Conservation (phyloP, 2,113 vertebrate genomes). For the Acrocephalus arundinaceus region DNA sequence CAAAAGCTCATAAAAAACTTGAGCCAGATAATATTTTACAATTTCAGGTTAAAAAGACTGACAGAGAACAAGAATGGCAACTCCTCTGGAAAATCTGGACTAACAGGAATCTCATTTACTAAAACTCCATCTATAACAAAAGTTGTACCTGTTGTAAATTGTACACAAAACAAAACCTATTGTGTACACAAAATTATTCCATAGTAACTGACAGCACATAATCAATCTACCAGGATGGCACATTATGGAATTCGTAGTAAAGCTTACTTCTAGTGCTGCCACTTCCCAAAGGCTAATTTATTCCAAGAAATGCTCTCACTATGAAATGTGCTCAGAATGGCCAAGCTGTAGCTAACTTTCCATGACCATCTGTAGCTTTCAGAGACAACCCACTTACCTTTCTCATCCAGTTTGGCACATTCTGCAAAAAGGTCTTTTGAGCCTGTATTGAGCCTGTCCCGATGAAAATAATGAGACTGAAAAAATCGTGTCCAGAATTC, state of each 20-base stretch:
- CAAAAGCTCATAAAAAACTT: background rate
- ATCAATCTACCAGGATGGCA: background rate
- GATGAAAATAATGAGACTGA: constrained; percentile 98
- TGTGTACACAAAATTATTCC: background rate
- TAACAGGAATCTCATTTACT: background rate
- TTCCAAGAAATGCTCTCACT: background rate
- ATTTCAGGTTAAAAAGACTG: background rate
- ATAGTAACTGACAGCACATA: background rate
- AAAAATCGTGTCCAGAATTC: constrained; percentile 99
- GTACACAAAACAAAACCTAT: background rate
- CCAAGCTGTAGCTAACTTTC: background rate
- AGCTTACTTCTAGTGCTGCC: background rate
- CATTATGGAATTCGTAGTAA: background rate
- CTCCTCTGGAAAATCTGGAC: background rate
- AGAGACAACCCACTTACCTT: constrained; percentile 75
- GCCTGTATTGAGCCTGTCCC: constrained; percentile 93
- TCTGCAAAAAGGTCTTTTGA: constrained; percentile 97
- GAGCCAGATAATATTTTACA: background rate
- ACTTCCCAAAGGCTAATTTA: background rate
- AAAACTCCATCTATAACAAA: background rate
- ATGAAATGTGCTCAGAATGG: background rate
- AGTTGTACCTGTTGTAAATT: background rate
- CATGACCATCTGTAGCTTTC: background rate
- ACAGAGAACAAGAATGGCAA: background rate
- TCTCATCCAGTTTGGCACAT: constrained; percentile 97